A percentile compares a stretch with the other conserved stretches of the same genome.
These are phyloP conservation scores for Acleris cristana DNA, from an alignment of 2,888 invertebrate genomes.

Conservation along the genomic window DNA sequence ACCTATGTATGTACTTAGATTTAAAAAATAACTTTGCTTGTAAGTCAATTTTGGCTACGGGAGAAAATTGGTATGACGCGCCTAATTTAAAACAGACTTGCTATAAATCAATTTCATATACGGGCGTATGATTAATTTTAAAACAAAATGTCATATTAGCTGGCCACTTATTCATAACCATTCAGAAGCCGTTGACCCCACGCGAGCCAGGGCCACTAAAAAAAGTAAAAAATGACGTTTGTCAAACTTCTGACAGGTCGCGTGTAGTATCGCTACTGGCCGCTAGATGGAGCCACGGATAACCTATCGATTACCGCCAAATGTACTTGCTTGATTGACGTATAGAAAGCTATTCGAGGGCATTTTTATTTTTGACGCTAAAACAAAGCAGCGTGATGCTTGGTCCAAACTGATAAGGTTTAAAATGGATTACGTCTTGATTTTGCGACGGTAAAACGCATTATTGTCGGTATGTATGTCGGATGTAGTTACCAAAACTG, in stretches of 20 bases:
- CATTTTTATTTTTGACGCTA: slow-evolving; percentile 17
- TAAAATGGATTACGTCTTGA: slow-evolving; percentile 41
- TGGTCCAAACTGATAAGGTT: slow-evolving; percentile 48
- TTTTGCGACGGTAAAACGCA: slow-evolving; percentile 36
- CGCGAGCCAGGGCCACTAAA: slow-evolving; percentile 8
- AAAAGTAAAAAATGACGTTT: slow-evolving; percentile 43
- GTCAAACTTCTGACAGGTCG: slow-evolving; percentile 47
- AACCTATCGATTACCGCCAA: slow-evolving; percentile 70
- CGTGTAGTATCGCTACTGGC: slow-evolving; percentile 62
- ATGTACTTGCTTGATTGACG: slow-evolving; percentile 63
- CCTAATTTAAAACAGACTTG: background rate
- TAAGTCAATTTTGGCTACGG: background rate
- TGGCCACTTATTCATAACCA: slow-evolving; percentile 23
- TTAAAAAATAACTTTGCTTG: too few relatives aligned
- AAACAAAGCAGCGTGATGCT: slow-evolving; percentile 31
- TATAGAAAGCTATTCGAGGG: slow-evolving; percentile 59
- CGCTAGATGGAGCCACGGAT: slow-evolving; percentile 69
- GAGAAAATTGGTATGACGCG: background rate
- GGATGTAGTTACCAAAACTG: slow-evolving; percentile 49
- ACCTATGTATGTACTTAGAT: too few relatives aligned
- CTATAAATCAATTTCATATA: slow-evolving; percentile 9
- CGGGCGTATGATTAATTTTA: slow-evolving; percentile 25
- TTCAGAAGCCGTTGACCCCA: slow-evolving; percentile 36
- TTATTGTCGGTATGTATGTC: slow-evolving; percentile 44
- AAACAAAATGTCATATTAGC: slow-evolving; percentile 33